Evolutionary conservation across 64 coral and sea anemone genomes (phyloP).

Genomic region (Montipora cactus): DNA sequence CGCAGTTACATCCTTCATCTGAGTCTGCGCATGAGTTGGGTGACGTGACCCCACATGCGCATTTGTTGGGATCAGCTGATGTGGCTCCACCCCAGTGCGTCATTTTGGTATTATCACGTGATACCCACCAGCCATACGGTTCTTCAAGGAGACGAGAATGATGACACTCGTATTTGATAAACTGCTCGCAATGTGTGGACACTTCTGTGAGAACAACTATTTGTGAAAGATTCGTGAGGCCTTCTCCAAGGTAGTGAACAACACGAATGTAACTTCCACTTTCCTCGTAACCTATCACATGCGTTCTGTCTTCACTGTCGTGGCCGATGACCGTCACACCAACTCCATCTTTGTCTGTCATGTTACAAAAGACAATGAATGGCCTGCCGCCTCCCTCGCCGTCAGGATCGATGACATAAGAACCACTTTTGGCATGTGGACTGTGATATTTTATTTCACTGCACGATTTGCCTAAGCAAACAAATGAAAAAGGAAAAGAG

Average conservation of each 20-base stretch:
- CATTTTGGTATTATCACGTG: not conserved
- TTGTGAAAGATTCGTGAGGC: not conserved
- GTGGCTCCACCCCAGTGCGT: conserved; percentile 5
- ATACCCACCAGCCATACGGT: conserved; percentile 35
- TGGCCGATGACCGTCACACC: conserved; percentile 53
- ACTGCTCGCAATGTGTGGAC: conserved; percentile 56
- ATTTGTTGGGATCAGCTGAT: conserved; percentile 14
- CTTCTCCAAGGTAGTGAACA: conserved; percentile 20
- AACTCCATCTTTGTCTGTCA: conserved; percentile 52
- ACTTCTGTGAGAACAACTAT: not conserved
- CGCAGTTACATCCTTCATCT: conserved; percentile 33
- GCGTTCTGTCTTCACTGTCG: conserved; percentile 23
- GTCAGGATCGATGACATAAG: conserved; percentile 57
- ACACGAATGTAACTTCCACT: conserved; percentile 1
- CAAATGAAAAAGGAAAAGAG: no score
- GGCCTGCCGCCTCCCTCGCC: not conserved
- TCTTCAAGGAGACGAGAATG: not conserved
- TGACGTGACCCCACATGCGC: not conserved
- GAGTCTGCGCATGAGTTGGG: conserved; percentile 8
- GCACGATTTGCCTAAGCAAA: conserved; percentile 26
- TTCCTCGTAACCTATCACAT: conserved; percentile 2
- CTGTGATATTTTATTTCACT: conserved; percentile 34
- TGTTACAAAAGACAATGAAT: conserved; percentile 50
- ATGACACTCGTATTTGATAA: conserved; percentile 39
- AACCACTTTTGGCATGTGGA: conserved; percentile 11